phyloP scores from a whole-genome alignment of 2,888 invertebrate genomes.

The Agrotis puta region DNA sequence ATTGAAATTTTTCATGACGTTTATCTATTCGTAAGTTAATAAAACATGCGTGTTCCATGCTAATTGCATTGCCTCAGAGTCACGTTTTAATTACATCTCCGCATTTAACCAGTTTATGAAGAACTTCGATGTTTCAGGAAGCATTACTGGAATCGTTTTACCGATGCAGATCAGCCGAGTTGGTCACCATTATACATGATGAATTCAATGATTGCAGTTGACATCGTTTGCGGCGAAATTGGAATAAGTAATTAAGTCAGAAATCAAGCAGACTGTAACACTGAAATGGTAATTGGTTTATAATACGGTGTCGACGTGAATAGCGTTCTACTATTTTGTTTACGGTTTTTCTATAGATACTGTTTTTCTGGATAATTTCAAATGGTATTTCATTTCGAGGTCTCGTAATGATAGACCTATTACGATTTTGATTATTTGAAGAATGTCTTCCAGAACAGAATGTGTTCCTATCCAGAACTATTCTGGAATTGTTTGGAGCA shows the following conservation, averaged over 20 bases:
- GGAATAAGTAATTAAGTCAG: conserved; percentile 73
- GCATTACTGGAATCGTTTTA: conserved; percentile 12
- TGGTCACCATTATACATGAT: conserved; percentile 66
- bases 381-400: neutral
- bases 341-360: conserved; percentile 24
- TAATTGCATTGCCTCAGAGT: conserved; percentile 62
- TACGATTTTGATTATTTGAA: neutral
- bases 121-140: conserved; percentile 33
- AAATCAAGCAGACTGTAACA: conserved; percentile 69
- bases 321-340: conserved; percentile 5
- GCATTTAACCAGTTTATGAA: conserved; percentile 49
- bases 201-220: conserved; percentile 76
- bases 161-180: conserved; percentile 50
- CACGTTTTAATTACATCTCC: conserved; percentile 67
- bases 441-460: neutral
- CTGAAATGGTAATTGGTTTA: conserved; percentile 67
- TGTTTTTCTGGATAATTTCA: neutral
- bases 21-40: conserved; percentile 37
- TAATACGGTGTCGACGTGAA: conserved; percentile 27
- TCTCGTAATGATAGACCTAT: neutral
- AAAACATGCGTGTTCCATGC: conserved; percentile 40
- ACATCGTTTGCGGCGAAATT: conserved; percentile 72
- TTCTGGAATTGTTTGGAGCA: neutral
- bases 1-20: conserved; percentile 23
- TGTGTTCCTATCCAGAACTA: neutral